Conservation (phyloP, 2,113 vertebrate genomes). For the Nibea coibor region DNA sequence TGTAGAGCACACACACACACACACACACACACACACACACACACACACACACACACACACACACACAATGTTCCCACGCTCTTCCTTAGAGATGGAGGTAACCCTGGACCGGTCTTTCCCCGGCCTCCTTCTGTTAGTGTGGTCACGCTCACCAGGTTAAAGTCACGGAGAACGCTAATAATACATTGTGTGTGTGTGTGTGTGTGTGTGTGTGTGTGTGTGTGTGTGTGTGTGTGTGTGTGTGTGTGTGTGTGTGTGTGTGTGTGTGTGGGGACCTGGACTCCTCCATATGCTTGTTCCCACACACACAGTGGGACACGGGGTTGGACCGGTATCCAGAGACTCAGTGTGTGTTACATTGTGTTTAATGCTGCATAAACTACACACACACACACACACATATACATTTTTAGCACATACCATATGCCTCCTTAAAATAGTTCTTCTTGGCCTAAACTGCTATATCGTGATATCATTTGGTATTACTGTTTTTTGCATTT, state of each 20-base stretch:
- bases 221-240: too few relatives aligned
- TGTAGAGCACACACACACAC: slow-evolving; percentile 3
- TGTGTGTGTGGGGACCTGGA: neutral
- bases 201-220: neutral
- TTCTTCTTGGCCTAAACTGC: neutral
- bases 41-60: slow-evolving; percentile 8
- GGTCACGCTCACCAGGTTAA: slow-evolving; percentile 50
- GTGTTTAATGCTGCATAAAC: neutral
- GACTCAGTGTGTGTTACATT: slow-evolving; percentile 13
- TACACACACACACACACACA: neutral
- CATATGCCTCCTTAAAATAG: slow-evolving; percentile 51
- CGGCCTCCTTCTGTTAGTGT: slow-evolving; percentile 30
- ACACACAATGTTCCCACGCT: slow-evolving; percentile 33
- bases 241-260: slow-evolving; percentile 9
- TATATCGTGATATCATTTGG: slow-evolving; percentile 14
- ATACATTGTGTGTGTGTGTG: slow-evolving; percentile 32
- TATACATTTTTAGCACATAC: slow-evolving; percentile 27
- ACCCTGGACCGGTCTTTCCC: slow-evolving; percentile 62
- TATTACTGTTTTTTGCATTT: neutral
- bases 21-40: neutral
- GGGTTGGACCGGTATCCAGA: slow-evolving; percentile 32
- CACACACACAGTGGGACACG: slow-evolving; percentile 63
- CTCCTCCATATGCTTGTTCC: slow-evolving; percentile 74
- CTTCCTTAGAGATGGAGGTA: slow-evolving; percentile 40
- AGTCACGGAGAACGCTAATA: slow-evolving; percentile 58